Evolutionary conservation across 2,888 invertebrate species (phyloP).

Genomic region (Caenorhabditis drosophilae): DNA sequence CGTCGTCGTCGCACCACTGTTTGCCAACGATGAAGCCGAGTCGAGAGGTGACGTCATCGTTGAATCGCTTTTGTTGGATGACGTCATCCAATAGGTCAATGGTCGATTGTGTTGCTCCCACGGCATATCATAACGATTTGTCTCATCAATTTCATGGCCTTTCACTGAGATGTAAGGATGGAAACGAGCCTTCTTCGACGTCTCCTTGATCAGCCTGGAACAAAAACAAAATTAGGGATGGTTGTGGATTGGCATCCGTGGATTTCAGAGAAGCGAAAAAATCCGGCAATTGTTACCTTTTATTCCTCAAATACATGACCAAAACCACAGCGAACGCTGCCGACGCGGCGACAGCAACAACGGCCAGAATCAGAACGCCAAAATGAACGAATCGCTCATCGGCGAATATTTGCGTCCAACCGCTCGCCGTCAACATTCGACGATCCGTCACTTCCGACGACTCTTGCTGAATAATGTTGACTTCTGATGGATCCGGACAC

Average conservation of each 20-base stretch:
- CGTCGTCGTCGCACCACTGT: constrained; percentile 13
- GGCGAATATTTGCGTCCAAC: constrained; percentile 2
- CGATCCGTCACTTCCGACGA: background rate
- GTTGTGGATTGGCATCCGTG: no score
- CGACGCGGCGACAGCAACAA: constrained; percentile 45
- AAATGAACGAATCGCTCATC: constrained; percentile 46
- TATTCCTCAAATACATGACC: constrained; percentile 47
- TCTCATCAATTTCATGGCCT: constrained; percentile 41
- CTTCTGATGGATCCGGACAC: constrained; percentile 63
- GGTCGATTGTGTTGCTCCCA: constrained; percentile 49
- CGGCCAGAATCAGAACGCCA: constrained; percentile 44
- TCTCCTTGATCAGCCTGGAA: constrained; percentile 30
- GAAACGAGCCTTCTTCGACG: constrained; percentile 28
- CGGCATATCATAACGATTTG: constrained; percentile 50
- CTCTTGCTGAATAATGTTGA: constrained; percentile 34
- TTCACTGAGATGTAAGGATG: constrained; percentile 47
- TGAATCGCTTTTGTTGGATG: constrained; percentile 17
- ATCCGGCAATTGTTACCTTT: no score
- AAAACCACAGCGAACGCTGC: constrained; percentile 44
- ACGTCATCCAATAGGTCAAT: constrained; percentile 46
- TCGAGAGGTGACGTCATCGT: constrained; percentile 51
- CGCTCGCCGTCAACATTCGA: background rate
- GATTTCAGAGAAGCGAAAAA: no score
- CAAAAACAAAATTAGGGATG: no score
- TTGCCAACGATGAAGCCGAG: constrained; percentile 41